phyloP scores from a whole-genome alignment of 2,113 vertebrate species.

The Chloropsis cyanopogon region DNA sequence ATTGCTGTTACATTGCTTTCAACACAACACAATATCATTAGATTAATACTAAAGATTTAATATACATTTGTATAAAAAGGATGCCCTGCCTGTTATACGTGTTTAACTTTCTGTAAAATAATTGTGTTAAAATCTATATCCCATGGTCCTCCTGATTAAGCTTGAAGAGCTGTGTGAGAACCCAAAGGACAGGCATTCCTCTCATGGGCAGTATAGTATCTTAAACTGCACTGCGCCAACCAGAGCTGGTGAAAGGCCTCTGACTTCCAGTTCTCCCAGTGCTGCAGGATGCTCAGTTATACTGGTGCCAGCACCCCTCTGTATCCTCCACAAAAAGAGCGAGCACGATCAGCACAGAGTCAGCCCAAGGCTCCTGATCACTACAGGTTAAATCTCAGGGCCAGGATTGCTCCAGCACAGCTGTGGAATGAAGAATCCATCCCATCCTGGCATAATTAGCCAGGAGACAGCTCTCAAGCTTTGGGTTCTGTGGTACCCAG shows the following conservation, averaged over 20 bases:
- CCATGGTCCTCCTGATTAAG: neutral
- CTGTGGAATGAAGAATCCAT: neutral
- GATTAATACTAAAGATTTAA: neutral
- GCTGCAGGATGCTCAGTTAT: too few relatives aligned
- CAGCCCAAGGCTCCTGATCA: neutral
- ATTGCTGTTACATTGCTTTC: neutral
- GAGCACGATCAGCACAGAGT: rapidly evolving
- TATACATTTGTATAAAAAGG: neutral
- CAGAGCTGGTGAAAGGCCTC: neutral
- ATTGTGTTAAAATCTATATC: neutral
- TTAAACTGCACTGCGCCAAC: neutral
- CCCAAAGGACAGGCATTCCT: neutral
- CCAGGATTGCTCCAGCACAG: neutral
- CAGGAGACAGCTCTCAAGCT: neutral
- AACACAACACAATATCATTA: rapidly evolving
- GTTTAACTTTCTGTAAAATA: neutral
- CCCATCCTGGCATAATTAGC: too few relatives aligned
- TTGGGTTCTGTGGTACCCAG: neutral
- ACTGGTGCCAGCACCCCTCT: neutral
- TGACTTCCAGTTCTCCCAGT: neutral
- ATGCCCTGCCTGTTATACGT: neutral
- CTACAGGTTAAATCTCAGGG: rapidly evolving
- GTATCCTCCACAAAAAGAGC: neutral
- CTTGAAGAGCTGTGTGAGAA: neutral
- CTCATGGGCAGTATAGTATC: rapidly evolving